Evolutionary conservation across 1,140 invertebrate genomes (phyloP), one percentile per base, ranked within the genome.

Genomic region (Eumaeus atala): DNA sequence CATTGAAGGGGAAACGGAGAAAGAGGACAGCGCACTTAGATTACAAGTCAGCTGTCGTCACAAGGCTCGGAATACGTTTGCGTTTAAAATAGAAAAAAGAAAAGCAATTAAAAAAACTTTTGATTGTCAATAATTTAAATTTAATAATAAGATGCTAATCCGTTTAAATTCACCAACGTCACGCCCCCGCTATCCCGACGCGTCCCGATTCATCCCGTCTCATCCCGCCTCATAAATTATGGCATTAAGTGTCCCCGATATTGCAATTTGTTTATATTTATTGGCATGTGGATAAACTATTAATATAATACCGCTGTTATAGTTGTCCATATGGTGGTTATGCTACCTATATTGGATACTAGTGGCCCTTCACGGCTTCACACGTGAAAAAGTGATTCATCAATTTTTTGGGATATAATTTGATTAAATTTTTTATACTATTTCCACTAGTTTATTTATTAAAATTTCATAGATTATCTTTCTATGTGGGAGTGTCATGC

Each of bases 221-320:
- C 66, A 73, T 59, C 54, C 56, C 63, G 66, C 56, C 65, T 58
- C 54, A 80, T 80, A 77, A 80, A 76, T 80, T 70, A 77, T 52
- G 62, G 77, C 67, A 74, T 80, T 77, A 77, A 59, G 57, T 56
- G 66, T 65, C 70, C 63, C 54, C 52, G 58, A 67, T 70, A 72
- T 72, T 72, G 65, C 67, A 67, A 72, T 67, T 67, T 71, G 66
- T 69, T 58, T 67, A 61, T 62, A 42, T 35, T 14, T 51, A 38
- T 37, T 51, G 64, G 55, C 74, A 77, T 75, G 64, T 74, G 74
- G 70, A 51, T 58, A 61, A 54, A 66, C 64, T 51, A 66, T 77
- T 74, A 59, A 61, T 64, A 65, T 72, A 64, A 67, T 70, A 54
- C 58, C 17, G 12, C 11, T 3, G 47, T 52, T 53, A 53, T 53